Evolutionary conservation across 2,113 vertebrate genomes (phyloP).

Genomic region (Halcyon senegalensis): DNA sequence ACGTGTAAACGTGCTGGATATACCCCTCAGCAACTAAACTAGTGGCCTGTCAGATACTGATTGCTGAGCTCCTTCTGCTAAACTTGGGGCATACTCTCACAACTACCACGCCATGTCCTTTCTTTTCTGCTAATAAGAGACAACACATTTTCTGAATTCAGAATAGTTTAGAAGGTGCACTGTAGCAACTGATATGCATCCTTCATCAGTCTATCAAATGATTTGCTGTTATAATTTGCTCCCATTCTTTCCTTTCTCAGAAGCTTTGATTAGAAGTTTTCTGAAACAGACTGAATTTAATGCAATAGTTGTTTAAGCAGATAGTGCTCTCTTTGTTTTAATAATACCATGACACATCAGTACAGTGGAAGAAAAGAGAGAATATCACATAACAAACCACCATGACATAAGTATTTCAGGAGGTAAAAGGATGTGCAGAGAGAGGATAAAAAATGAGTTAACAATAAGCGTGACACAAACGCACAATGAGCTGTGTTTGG

Average conservation of each 20-base stretch:
- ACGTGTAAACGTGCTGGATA: accelerated
- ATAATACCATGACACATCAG: neutral
- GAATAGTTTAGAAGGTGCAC: neutral
- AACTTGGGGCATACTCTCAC: neutral
- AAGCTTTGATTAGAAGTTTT: neutral
- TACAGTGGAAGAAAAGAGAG: neutral
- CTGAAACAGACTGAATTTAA: neutral
- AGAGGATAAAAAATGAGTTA: neutral
- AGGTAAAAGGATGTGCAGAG: neutral
- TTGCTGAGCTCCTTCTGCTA: neutral
- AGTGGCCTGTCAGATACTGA: neutral
- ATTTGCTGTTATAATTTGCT: neutral
- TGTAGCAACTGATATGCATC: neutral
- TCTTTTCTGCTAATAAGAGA: neutral
- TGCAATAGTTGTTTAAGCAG: neutral
- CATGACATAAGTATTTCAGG: neutral
- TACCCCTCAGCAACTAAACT: neutral
- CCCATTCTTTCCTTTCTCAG: neutral
- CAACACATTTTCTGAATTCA: neutral
- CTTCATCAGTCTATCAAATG: neutral
- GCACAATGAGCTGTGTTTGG: neutral
- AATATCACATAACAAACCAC: neutral
- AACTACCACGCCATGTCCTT: accelerated
- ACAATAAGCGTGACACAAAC: neutral
- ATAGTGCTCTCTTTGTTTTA: neutral